Evolutionary conservation across 2,888 invertebrate genomes (phyloP), one percentile per base, ranked within the genome.

Genomic region (Nipponacmea schrenckii): DNA sequence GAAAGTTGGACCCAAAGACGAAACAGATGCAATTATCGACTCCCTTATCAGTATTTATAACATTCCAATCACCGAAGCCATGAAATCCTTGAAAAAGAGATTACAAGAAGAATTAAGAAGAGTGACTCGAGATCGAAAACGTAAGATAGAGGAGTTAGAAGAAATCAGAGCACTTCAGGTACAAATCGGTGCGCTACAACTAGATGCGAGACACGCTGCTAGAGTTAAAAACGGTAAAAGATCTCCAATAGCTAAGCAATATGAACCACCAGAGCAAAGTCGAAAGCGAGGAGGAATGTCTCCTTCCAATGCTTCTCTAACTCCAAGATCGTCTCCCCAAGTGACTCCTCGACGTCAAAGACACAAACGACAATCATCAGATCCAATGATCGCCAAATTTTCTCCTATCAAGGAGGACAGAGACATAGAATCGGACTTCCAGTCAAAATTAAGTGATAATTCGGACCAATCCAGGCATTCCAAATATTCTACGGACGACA

Each of bases 361-460:
- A 69, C 91, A 91, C 83, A 90, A 90, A 73, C 87, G 91, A 48
- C 91, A 91, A 81, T 89, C 91, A 69, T 91, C 91, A 39, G 91
- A 91, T 84, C 91, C 91, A 39, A 90, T 91, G 87, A 88, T 91
- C 70, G 89, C 90, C 71, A 90, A 90, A 74, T 90, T 90, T 82
- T 90, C 90, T 64, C 90, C 91, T 17, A 90, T 91, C 63, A 90
- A 90, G 79, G 91, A 91, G 79, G 90, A 90, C 79, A 87, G 87
- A 79, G 89, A 90, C 77, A 86, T 89, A 68, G 90, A 90, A 78
- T 83, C 84, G 20, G 88, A 89, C 72, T 87, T 89, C 75, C 87
- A 86, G 69, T 75, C 79, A 12, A 81, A 80, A 63, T 56, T 77
- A 56, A 24, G 68, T n/a, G 24, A 67, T 31, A 46, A 48, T 26